Evolutionary conservation across 2,888 invertebrate genomes (phyloP).

Genomic region (Melanargia galathea): DNA sequence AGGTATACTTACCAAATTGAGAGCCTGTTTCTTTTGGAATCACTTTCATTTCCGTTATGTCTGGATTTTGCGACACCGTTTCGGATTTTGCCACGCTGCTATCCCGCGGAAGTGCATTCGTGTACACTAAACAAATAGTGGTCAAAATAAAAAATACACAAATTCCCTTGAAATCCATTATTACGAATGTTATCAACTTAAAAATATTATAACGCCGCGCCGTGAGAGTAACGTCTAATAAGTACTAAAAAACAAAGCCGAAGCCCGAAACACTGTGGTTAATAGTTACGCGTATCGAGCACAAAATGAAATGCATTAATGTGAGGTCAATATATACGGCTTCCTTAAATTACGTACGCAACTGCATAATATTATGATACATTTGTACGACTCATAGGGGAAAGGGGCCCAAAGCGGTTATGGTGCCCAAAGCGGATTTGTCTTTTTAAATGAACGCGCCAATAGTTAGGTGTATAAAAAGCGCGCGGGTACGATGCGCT

Average conservation of each 20-base stretch:
- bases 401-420: too few relatives aligned
- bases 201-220: background rate
- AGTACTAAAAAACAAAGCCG: conserved; percentile 5
- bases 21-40: conserved; percentile 31
- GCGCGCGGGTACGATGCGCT: too few relatives aligned
- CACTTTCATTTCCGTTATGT: conserved; percentile 30
- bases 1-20: conserved; percentile 34
- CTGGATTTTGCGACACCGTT: conserved; percentile 27
- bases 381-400: conserved; percentile 23
- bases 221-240: conserved; percentile 3
- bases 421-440: too few relatives aligned
- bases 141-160: conserved; percentile 24
- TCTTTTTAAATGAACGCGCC: too few relatives aligned
- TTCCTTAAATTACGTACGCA: conserved; percentile 24
- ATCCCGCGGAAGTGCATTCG: conserved; percentile 49
- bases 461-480: too few relatives aligned
- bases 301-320: conserved; percentile 36
- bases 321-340: conserved; percentile 33
- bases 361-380: conserved; percentile 3
- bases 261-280: conserved; percentile 14
- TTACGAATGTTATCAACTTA: conserved; percentile 10
- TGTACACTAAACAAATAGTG: conserved; percentile 34
- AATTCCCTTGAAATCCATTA: conserved; percentile 38
- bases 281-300: conserved; percentile 25
- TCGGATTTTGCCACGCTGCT: conserved; percentile 43